phyloP scores from a whole-genome alignment of 2,113 vertebrate genomes.

The Thamnophis sirtalis region DNA sequence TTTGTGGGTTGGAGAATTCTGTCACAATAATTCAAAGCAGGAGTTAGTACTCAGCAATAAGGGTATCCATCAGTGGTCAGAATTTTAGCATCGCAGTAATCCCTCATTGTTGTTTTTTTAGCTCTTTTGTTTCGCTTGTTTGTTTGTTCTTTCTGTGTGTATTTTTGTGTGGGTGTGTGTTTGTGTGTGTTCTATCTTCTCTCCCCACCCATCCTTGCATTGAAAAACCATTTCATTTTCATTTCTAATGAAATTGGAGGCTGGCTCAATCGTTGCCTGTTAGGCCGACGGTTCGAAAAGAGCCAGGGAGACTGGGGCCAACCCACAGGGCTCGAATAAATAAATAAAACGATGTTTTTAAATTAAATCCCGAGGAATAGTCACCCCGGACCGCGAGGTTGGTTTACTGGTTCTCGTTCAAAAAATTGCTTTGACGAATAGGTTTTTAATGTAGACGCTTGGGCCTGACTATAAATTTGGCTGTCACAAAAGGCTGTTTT shows the following conservation, averaged over 20 bases:
- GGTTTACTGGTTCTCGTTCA: not conserved
- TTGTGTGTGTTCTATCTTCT: not conserved
- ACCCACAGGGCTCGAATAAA: not conserved
- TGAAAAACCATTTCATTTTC: not conserved
- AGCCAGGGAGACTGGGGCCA: conserved; percentile 12
- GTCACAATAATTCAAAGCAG: conserved; percentile 17
- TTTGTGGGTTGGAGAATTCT: conserved; percentile 14
- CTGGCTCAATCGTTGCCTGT: conserved; percentile 7
- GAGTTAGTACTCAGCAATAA: conserved; percentile 3
- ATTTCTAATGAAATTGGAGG: conserved; percentile 1
- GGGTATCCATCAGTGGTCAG: conserved; percentile 9
- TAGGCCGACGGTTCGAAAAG: not conserved
- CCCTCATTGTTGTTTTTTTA: not conserved
- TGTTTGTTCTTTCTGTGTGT: not conserved
- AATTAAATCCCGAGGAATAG: not conserved
- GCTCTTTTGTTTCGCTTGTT: not conserved
- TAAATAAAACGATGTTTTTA: conserved; percentile 14
- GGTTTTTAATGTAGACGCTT: not conserved
- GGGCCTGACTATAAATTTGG: accelerated
- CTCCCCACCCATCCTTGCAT: not conserved
- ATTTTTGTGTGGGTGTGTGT: not conserved
- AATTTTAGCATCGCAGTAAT: not conserved
- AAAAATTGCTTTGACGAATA: not conserved
- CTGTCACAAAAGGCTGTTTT: not conserved
- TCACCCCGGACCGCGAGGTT: not conserved